These are phyloP conservation scores for Telmatochromis sp. DNA, from an alignment of 2,113 vertebrate species.

Conservation along the genomic window DNA sequence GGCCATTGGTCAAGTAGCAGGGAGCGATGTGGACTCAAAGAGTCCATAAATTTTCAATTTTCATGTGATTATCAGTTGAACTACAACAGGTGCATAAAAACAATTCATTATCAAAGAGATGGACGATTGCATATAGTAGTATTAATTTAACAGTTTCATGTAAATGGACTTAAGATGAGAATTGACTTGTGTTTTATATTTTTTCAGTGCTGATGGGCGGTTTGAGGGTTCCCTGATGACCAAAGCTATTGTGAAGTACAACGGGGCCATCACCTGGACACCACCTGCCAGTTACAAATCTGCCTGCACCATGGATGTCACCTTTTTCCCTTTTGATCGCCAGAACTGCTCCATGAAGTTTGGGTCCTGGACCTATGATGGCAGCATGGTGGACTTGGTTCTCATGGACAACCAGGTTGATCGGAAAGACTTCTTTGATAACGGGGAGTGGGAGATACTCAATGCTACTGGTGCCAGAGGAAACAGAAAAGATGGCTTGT, in stretches of 20 bases:
- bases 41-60: neutral
- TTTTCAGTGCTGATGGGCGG: slow-evolving; percentile 85
- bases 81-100: neutral
- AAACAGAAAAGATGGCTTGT: slow-evolving; percentile 78
- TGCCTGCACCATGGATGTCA: slow-evolving; percentile 95
- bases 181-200: neutral
- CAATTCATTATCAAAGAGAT: neutral
- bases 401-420: slow-evolving; percentile 87
- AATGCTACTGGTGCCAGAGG: slow-evolving; percentile 85
- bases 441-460: slow-evolving; percentile 95
- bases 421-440: slow-evolving; percentile 94
- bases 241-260: slow-evolving; percentile 85
- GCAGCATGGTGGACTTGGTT: slow-evolving; percentile 88
- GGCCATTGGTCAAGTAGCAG: neutral
- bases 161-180: neutral
- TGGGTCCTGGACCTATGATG: slow-evolving; percentile 95
- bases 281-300: slow-evolving; percentile 95
- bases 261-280: slow-evolving; percentile 84
- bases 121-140: neutral
- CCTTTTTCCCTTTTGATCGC: slow-evolving; percentile 93
- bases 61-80: neutral
- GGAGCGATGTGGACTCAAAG: neutral
- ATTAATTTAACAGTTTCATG: neutral
- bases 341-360: slow-evolving; percentile 99
- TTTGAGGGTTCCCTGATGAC: slow-evolving; percentile 97